Evolutionary conservation across 2,888 invertebrate genomes (phyloP), one percentile per base, ranked within the genome.

Genomic region (Hartigia nigra): DNA sequence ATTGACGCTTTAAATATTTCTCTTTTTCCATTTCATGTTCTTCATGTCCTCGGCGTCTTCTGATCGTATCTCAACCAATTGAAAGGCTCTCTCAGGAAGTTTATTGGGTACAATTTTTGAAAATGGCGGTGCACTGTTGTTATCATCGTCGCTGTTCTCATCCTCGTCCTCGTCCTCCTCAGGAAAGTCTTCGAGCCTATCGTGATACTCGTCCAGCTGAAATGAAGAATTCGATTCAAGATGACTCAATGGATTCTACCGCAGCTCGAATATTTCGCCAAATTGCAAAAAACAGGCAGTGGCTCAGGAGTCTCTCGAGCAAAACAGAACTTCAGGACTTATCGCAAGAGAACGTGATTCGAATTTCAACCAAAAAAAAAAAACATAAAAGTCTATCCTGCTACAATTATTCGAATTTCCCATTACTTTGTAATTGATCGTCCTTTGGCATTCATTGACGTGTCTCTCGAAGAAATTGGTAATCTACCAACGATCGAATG

Each of bases 51-150:
- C 55, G 9, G 55, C 55, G 23, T 55, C 55, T 9, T 55, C 55
- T 23, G 55, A 55, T 9, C 55, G 55, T 23, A 93, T 92, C 84
- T 93, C 93, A 91, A 94, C 93, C 93, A 94, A 94, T 90, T 93
- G 93, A 87, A 93, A 94, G 81, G 92, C 91, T 88, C 93, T 93
- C 70, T 91, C 90, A 81, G 87, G 87, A 77, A 89, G 86, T 76
- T 89, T 89, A 79, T 90, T 92, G 84, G 91, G 90, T 86, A 87
- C 90, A 32, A 89, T 87, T 88, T 92, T 87, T 87, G 89, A 85
- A 88, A 92, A 87, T 69, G 88, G 88, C 69, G 87, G 87, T 72
- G 87, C 88, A 79, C 85, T 86, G 79, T 90, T 91, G 81, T 90
- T 88, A 80, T 91, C 91, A 80, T 91, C 91, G 83, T 91, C 91